Evolutionary conservation across 2,113 vertebrate genomes (phyloP).

Genomic region (Megaceryle maxima): DNA sequence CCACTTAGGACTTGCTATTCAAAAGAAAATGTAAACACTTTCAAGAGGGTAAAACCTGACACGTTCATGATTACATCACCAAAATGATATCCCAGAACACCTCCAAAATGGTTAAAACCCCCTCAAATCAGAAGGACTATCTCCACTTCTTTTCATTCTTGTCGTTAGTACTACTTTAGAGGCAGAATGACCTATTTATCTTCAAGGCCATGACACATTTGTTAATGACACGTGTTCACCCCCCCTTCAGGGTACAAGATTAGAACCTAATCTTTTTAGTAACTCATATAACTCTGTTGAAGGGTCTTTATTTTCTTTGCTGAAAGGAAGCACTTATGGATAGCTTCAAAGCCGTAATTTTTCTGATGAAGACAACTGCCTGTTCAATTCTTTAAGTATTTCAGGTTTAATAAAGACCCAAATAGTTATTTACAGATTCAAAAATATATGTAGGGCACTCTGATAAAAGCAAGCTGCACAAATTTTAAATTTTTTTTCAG

Average conservation of each 20-base stretch:
- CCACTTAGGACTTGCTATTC: background rate
- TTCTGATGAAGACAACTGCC: background rate
- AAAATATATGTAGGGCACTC: background rate
- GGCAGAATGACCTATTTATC: constrained; percentile 29
- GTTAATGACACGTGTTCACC: background rate
- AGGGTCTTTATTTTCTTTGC: background rate
- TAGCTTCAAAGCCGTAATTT: background rate
- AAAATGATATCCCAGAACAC: background rate
- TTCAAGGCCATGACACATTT: constrained; percentile 35
- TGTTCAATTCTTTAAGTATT: background rate
- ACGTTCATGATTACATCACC: background rate
- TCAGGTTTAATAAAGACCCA: background rate
- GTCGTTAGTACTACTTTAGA: background rate
- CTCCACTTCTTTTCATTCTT: background rate
- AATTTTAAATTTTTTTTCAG: background rate
- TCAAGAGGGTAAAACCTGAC: background rate
- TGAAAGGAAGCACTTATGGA: background rate
- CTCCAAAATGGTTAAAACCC: background rate
- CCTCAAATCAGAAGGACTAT: background rate
- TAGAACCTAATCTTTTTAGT: background rate
- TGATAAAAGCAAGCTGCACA: background rate
- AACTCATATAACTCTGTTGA: background rate
- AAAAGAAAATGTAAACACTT: background rate
- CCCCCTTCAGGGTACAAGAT: background rate
- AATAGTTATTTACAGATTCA: background rate